A percentile compares a stretch with the other conserved stretches of the same genome.
These are phyloP conservation scores for Zaprionus davidi DNA, from an alignment of 1,140 invertebrate species.

Conservation along the genomic window DNA sequence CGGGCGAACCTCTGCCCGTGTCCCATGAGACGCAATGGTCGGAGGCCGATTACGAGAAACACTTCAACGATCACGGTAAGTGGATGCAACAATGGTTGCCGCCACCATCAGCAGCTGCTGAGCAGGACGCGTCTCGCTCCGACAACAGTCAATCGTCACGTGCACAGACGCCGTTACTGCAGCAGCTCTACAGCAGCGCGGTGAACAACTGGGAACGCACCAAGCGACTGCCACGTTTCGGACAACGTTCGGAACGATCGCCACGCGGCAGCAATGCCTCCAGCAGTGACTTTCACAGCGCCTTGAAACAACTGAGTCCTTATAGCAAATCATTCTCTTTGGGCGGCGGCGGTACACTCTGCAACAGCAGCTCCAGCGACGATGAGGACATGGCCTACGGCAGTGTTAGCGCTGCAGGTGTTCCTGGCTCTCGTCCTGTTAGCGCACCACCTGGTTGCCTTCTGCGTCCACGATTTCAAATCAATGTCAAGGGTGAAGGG, in stretches of 20 bases:
- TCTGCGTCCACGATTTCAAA: constrained; percentile 54
- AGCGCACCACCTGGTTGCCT: constrained; percentile 73
- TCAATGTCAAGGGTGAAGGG: constrained; percentile 75
- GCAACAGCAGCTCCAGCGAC: constrained; percentile 58
- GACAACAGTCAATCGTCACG: constrained; percentile 64
- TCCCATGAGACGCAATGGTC: constrained; percentile 91
- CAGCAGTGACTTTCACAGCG: constrained; percentile 45
- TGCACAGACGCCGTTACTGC: constrained; percentile 85
- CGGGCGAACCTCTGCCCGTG: constrained; percentile 68
- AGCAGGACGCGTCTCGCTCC: constrained; percentile 67
- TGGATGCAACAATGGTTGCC: constrained; percentile 68
- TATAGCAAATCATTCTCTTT: constrained; percentile 70
- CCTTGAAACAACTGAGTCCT: constrained; percentile 41
- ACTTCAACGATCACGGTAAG: constrained; percentile 93
- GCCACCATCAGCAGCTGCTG: constrained; percentile 63
- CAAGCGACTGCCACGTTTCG: constrained; percentile 57
- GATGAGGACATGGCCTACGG: constrained; percentile 49
- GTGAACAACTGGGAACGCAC: constrained; percentile 85
- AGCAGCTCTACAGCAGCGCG: constrained; percentile 86
- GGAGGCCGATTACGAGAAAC: constrained; percentile 93
- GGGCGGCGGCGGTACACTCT: constrained; percentile 39
- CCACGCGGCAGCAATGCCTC: constrained; percentile 64
- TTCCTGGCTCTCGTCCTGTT: constrained; percentile 48
- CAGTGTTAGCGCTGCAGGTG: constrained; percentile 15
- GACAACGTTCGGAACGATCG: constrained; percentile 32